A percentile compares a stretch with the other conserved stretches of the same genome.
Conservation (phyloP, 2,888 invertebrate genomes). For the Mimachlamys varia region DNA sequence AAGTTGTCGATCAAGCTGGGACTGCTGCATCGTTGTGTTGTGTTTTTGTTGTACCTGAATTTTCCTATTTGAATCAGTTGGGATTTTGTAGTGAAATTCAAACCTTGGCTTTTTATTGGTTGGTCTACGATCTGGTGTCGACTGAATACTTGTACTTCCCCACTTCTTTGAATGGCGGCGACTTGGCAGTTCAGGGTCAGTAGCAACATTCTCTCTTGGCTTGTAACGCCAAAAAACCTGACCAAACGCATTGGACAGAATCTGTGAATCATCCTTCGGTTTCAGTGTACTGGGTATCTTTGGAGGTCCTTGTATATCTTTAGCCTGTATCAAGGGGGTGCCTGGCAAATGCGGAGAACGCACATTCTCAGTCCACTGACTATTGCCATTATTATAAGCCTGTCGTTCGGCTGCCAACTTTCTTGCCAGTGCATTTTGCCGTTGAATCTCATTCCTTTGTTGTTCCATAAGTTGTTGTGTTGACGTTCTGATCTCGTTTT, state of each 20-base stretch:
- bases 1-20: background rate
- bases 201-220: background rate
- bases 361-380: background rate
- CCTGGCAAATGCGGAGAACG: background rate
- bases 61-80: background rate
- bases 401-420: background rate
- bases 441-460: background rate
- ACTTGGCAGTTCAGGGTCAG: background rate
- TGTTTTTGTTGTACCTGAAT: background rate
- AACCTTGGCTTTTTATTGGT: background rate
- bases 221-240: background rate
- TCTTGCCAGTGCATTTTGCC: background rate
- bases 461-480: background rate
- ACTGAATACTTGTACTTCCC: background rate
- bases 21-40: background rate
- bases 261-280: background rate
- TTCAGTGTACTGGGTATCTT: slow-evolving; percentile 18
- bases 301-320: background rate
- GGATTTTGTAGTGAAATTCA: background rate
- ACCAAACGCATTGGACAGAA: background rate
- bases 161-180: background rate
- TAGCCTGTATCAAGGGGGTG: background rate
- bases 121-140: background rate
- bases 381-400: background rate
- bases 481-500: background rate